Conservation (phyloP, 92 coral and sea anemone genomes). For the Paragorgia papillata region DNA sequence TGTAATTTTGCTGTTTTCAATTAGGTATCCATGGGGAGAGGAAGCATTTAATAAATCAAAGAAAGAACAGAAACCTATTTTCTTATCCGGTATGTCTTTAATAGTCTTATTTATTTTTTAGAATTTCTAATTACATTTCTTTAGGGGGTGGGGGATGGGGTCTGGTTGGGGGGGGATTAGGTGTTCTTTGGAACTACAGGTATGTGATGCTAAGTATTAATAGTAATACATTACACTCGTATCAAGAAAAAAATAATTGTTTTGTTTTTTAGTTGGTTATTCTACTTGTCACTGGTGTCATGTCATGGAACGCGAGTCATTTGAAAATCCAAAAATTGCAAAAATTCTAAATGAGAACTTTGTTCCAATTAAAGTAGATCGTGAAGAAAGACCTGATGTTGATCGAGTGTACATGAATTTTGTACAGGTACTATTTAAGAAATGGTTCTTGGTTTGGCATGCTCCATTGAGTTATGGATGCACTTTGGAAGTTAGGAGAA, state of each 20-base stretch:
- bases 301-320: slow-evolving; percentile 97
- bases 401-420: slow-evolving; percentile 97
- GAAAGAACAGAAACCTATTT: slow-evolving; percentile 88
- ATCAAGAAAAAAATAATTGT: too few relatives aligned
- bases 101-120: neutral
- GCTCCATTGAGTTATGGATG: too few relatives aligned
- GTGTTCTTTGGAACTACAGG: too few relatives aligned
- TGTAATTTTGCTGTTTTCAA: neutral
- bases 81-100: slow-evolving; percentile 80
- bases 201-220: too few relatives aligned
- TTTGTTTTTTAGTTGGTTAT: slow-evolving; percentile 71
- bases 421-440: slow-evolving; percentile 68
- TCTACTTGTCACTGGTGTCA: slow-evolving; percentile 99
- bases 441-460: slow-evolving; percentile 1
- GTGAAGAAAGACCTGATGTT: slow-evolving; percentile 98
- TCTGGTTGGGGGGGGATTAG: too few relatives aligned
- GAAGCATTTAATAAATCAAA: slow-evolving; percentile 96
- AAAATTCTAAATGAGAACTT: slow-evolving; percentile 84
- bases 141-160: too few relatives aligned
- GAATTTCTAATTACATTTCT: neutral
- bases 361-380: slow-evolving; percentile 94
- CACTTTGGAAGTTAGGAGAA: too few relatives aligned
- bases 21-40: slow-evolving; percentile 98
- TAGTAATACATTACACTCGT: too few relatives aligned
- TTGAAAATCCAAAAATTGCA: slow-evolving; percentile 89